Conservation (phyloP, 2,888 invertebrate species). For the Drosophila anomelani region DNA sequence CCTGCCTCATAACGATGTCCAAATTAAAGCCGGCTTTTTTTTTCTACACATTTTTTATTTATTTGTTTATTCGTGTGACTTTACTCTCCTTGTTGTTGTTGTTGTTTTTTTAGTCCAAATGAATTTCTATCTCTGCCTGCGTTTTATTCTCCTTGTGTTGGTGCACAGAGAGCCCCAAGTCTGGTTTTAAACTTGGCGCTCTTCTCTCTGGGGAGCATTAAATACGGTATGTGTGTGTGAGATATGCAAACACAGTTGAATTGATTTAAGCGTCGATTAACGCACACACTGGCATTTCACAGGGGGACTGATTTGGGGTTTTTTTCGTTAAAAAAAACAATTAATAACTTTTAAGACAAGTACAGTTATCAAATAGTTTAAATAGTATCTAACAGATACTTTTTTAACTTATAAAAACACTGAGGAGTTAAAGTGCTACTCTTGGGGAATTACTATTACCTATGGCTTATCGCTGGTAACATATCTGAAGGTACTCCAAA, state of each 20-base stretch:
- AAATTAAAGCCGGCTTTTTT: conserved; percentile 76
- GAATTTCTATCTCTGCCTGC: conserved; percentile 45
- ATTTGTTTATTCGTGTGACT: conserved; percentile 64
- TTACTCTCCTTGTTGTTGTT: conserved; percentile 23
- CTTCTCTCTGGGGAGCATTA: conserved; percentile 25
- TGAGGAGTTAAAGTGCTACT: neutral
- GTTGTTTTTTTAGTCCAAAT: conserved; percentile 13
- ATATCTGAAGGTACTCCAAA: neutral
- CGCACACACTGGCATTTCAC: conserved; percentile 48
- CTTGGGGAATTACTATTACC: neutral
- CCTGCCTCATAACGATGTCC: conserved; percentile 34
- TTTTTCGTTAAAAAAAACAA: neutral
- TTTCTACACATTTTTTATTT: conserved; percentile 59
- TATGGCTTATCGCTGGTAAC: neutral
- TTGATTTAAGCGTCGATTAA: conserved; percentile 79
- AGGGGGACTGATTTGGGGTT: neutral
- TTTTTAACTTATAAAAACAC: neutral
- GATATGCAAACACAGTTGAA: conserved; percentile 70
- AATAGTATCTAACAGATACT: neutral
- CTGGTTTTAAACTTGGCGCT: conserved; percentile 56
- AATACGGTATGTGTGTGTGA: conserved; percentile 10
- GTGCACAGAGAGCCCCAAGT: conserved; percentile 55
- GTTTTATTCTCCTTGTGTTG: conserved; percentile 20
- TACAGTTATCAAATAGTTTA: neutral
- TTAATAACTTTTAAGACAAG: neutral